Evolutionary conservation across 1,140 invertebrate genomes (phyloP).

Genomic region (Schlechtendalia chinensis): DNA sequence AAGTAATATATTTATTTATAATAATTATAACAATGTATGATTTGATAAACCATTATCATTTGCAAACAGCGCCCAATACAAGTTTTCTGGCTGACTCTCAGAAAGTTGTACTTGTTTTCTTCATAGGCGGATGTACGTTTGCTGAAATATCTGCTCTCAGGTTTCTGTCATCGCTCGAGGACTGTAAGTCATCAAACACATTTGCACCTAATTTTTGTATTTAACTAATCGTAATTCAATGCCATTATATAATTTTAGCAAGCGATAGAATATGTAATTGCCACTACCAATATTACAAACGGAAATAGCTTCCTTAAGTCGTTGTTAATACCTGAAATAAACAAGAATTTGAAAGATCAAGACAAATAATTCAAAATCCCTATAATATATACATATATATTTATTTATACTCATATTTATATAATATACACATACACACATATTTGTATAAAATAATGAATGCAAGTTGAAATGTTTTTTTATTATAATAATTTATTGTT

Average conservation of each 20-base stretch:
- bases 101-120: constrained; percentile 86
- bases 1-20: constrained; percentile 24
- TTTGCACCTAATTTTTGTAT: neutral
- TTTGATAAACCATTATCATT: constrained; percentile 27
- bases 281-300: constrained; percentile 91
- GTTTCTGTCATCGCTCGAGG: constrained; percentile 88
- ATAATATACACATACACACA: neutral
- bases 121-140: constrained; percentile 94
- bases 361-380: too few species aligned
- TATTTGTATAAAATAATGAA: neutral
- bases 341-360: constrained; percentile 3
- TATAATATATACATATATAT: neutral
- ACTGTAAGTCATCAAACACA: constrained; percentile 62
- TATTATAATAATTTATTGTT: too few species aligned
- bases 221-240: too few species aligned
- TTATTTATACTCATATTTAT: too few species aligned
- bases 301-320: constrained; percentile 80
- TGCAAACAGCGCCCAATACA: constrained; percentile 60
- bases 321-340: constrained; percentile 62
- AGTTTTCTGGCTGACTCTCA: constrained; percentile 67
- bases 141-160: constrained; percentile 90
- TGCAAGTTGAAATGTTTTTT: neutral
- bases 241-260: constrained; percentile 58
- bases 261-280: constrained; percentile 89
- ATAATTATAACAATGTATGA: neutral